These are phyloP conservation scores for Holothuria glaberrima DNA, from an alignment of 35 echinoderm and acorn worm species.

Conservation along the genomic window DNA sequence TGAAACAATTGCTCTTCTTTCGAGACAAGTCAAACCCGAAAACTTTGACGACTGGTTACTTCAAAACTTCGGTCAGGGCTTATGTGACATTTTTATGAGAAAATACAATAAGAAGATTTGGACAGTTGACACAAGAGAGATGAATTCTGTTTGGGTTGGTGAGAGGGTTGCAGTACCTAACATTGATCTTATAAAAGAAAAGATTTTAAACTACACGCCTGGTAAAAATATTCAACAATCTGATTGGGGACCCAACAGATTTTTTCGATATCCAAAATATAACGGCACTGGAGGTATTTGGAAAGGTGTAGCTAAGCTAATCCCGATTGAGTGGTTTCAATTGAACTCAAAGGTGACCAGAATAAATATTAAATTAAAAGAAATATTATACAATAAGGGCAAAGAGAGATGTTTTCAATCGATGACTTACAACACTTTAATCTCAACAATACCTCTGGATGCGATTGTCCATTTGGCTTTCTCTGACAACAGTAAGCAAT, in stretches of 20 bases:
- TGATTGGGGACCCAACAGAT: constrained; percentile 55
- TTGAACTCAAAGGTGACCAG: constrained; percentile 22
- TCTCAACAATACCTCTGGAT: constrained; percentile 20
- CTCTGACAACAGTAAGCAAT: not conserved
- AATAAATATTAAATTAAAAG: not conserved
- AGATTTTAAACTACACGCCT: not conserved
- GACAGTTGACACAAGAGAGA: too few species aligned
- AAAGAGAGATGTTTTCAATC: not conserved
- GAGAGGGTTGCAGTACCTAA: too few species aligned
- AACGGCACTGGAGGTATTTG: too few species aligned
- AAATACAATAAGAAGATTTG: too few species aligned
- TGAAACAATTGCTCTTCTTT: too few species aligned
- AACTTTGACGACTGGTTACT: too few species aligned
- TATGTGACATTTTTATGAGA: too few species aligned
- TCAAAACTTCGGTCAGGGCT: too few species aligned
- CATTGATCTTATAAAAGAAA: too few species aligned
- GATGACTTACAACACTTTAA: not conserved
- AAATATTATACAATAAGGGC: not conserved
- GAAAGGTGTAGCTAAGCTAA: constrained; percentile 43
- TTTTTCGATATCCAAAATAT: constrained; percentile 48
- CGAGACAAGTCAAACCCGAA: too few species aligned
- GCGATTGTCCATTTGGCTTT: not conserved
- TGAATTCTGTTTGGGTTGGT: too few species aligned
- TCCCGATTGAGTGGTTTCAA: constrained; percentile 50
- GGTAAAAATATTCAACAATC: not conserved